Base-by-base conservation (phyloP, 2,888 invertebrate species). In the Gastrophysa polygoni region DNA sequence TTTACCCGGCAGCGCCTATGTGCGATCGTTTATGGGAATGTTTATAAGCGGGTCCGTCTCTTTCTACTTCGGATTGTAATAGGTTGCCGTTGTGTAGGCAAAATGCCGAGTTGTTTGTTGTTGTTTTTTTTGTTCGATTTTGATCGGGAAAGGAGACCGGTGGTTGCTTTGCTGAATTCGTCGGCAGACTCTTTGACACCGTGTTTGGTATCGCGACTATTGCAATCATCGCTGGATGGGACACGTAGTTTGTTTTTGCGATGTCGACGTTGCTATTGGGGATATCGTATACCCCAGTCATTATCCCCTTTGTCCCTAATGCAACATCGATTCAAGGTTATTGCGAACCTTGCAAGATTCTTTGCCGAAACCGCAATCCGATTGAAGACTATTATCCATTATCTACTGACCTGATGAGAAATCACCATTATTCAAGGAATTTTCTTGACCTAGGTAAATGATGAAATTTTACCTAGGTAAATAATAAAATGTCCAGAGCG, bases 21-120 rank as follows among this genome's bases (percentile, higher is more conserved):
- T 69, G 67, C 66, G 66, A 69, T 68, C 69, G 66, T 69, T 68
- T 68, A 69, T 67, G 68, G 68, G 68, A 68, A 68, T 68, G 68
- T 60, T 14, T 14, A 14, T 38, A 51, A 3, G 24, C n/a, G n/a
- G n/a, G n/a, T n/a, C n/a, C n/a, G n/a, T n/a, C n/a, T n/a, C 59
- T 47, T 49, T 63, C 55, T 63, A 44, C 38, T 51, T 63, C 47
- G 47, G 43, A 47, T 54, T 24, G 54, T 54, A 43, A 14, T 11
- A 14, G 14, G 38, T n/a, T 38, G 38, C 14, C 38, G 38, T 38
- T 6, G 38, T 38, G 3, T 38, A 14, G 38, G 38, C 14, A 38
- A 38, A n/a, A 38, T 38, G 38, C 38, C 38, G 14, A 38, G 38
- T n/a, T n/a, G n/a, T n/a, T n/a, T n/a, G n/a, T n/a, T n/a, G 14